A percentile compares a stretch with the other conserved stretches of the same genome.
These are phyloP conservation scores for Pachycephala philippinensis DNA, from an alignment of 2,113 vertebrate genomes.

Conservation along the genomic window DNA sequence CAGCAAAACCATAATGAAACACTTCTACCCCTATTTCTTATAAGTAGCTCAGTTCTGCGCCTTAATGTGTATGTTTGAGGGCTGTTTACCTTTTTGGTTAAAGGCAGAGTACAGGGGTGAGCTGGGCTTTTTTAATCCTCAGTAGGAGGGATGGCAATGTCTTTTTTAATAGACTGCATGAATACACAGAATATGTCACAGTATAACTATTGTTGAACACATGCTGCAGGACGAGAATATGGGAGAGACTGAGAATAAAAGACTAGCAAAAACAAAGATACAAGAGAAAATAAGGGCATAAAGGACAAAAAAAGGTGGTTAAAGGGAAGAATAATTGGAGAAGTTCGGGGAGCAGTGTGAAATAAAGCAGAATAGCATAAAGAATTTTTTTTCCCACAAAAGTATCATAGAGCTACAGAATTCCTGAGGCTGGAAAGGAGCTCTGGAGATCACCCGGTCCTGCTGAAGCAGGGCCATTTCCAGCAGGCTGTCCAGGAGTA, in stretches of 20 bases:
- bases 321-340: background rate
- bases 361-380: background rate
- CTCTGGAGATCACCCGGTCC: background rate
- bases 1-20: background rate
- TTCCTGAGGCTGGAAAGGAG: background rate
- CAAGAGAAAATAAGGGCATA: background rate
- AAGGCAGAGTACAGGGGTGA: background rate
- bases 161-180: background rate
- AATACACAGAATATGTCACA: background rate
- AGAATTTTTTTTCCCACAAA: background rate
- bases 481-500: background rate
- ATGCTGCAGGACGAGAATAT: background rate
- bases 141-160: background rate
- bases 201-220: background rate
- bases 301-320: background rate
- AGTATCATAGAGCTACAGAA: background rate
- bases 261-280: background rate
- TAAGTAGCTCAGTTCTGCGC: background rate
- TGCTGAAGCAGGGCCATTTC: background rate
- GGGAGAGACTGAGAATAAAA: background rate
- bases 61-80: background rate
- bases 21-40: background rate
- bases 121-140: background rate
- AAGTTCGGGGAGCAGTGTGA: background rate
- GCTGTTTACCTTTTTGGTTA: background rate